Evolutionary conservation across 2,113 vertebrate species (phyloP), one percentile per base, ranked within the genome.

Genomic region (Carassius carassius): DNA sequence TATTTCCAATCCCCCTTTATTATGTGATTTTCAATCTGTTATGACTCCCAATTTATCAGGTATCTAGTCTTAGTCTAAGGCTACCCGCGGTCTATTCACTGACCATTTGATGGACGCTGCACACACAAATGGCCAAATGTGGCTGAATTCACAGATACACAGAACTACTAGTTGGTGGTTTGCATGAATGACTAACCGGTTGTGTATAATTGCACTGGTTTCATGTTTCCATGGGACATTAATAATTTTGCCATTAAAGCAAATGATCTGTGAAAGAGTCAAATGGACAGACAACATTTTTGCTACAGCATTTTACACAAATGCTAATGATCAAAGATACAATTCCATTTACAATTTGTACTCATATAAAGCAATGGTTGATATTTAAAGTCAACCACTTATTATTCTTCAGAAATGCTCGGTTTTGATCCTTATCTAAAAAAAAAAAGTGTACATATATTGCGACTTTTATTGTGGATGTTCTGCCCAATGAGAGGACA

Each of bases 401-500:
- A 37, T 17, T 19, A 77, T 56, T 3, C 11, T 7, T 49, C 37
- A 44, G 5, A 76, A 25, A 54, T 17, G 41, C 23, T 23, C 10
- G 19, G 56, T 44, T 41, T 44, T 73, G 37, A 23, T 58, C 49
- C 29, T 60, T 8, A 8, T 37, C 19, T 41, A 62, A 13, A 4
- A 21, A 19, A 19, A 4, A 21, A 19, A n/a, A 37, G 29, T 51
- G 25, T 21, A 17, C 9, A 47, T 65, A 47, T n/a, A 82, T n/a
- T 62, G 74, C 21, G 19, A 54, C 65, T 49, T 60, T 58, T 21
- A 73, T 65, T 72, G 44, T 69, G 25, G 56, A 60, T 60, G 69
- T 80, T 81, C 77, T 78, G 29, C 47, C 74, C 32, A 84, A 16
- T 77, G 69, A 86, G 19, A 79, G 83, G 78, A 81, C 16, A 67